A percentile compares a stretch with the other conserved stretches of the same genome.
These are phyloP conservation scores for Morpho achilles DNA, from an alignment of 2,888 invertebrate genomes.

Conservation along the genomic window DNA sequence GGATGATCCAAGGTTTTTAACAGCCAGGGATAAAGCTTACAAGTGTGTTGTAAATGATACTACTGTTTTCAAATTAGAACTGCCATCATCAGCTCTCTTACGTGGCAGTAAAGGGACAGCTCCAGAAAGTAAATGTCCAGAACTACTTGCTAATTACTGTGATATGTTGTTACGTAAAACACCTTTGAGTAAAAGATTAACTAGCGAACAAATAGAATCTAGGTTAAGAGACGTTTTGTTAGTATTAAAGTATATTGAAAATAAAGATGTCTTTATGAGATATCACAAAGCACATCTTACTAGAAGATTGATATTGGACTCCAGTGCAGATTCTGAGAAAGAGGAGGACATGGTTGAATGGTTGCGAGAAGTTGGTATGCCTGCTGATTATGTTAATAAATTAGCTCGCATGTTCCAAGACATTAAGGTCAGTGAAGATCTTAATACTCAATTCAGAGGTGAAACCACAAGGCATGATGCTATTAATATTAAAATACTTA, in stretches of 20 bases:
- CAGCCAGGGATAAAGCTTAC: conserved; percentile 98
- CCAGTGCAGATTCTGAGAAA: conserved; percentile 98
- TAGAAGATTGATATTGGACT: conserved; percentile 95
- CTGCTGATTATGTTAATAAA: conserved; percentile 99
- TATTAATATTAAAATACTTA: conserved; percentile 98
- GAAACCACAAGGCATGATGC: conserved; percentile 90
- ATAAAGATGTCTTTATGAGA: conserved; percentile 99
- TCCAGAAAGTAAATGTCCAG: conserved; percentile 99
- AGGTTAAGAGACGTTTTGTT: conserved; percentile 95
- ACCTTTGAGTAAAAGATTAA: conserved; percentile 96
- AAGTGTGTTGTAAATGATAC: conserved; percentile 99
- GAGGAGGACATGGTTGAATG: conserved; percentile 99
- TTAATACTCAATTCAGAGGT: conserved; percentile 94
- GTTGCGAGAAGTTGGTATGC: conserved; percentile 99
- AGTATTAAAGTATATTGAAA: conserved; percentile 98
- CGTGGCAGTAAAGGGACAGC: conserved; percentile 83
- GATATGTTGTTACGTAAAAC: conserved; percentile 99
- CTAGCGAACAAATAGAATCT: conserved; percentile 97
- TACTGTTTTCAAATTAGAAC: conserved; percentile 89
- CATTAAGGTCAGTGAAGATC: conserved; percentile 97
- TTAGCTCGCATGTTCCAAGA: conserved; percentile 99
- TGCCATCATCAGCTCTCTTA: conserved; percentile 80
- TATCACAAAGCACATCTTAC: conserved; percentile 99
- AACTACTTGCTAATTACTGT: conserved; percentile 99
- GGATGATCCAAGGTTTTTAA: conserved; percentile 98